A percentile compares a stretch with the other conserved stretches of the same genome.
Conservation (phyloP, 1,140 invertebrate species). For the Parapsyche elsis region DNA sequence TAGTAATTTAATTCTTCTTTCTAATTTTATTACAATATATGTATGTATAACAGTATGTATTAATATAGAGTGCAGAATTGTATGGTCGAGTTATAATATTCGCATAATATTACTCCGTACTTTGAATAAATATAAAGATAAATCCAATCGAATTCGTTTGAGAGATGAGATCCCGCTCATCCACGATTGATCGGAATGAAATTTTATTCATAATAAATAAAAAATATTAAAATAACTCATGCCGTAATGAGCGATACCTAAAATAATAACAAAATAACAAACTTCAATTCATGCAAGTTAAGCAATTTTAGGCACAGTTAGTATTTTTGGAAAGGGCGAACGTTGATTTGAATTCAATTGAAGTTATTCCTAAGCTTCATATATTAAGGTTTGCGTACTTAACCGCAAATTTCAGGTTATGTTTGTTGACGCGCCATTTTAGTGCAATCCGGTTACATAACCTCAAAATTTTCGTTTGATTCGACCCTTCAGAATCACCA, state of each 20-base stretch:
- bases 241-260: not conserved
- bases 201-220: conserved; percentile 27
- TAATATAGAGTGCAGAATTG: not conserved
- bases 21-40: no score
- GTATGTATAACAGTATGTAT: conserved; percentile 7
- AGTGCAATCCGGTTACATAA: no score
- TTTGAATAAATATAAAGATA: not conserved
- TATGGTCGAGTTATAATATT: no score
- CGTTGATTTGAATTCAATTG: not conserved
- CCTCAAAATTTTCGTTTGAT: no score
- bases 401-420: no score
- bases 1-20: not conserved
- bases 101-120: not conserved
- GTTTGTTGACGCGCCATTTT: no score
- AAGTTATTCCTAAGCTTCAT: no score
- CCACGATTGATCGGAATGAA: conserved; percentile 48
- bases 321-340: conserved; percentile 18
- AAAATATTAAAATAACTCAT: conserved; percentile 1
- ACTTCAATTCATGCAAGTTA: conserved; percentile 15
- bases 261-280: not conserved
- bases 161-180: conserved; percentile 55
- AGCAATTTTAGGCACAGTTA: conserved; percentile 26
- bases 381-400: no score
- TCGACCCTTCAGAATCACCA: no score
- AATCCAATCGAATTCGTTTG: conserved; percentile 51